Evolutionary conservation across 2,888 invertebrate genomes (phyloP).

Genomic region (Agrotis puta): DNA sequence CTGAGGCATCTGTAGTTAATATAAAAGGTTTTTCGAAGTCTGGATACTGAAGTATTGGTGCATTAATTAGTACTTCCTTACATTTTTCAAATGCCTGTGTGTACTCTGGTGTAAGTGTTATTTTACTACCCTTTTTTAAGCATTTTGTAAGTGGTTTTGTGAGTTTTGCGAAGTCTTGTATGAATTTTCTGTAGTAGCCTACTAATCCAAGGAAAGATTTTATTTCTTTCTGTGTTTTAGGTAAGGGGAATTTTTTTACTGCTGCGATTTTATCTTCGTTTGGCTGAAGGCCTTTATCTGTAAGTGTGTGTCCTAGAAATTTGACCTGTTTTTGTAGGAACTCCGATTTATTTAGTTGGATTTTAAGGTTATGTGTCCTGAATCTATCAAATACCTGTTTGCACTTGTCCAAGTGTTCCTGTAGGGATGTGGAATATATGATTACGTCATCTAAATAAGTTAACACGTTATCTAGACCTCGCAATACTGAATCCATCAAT

Average conservation of each 20-base stretch:
- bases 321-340: slow-evolving; percentile 53
- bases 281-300: slow-evolving; percentile 61
- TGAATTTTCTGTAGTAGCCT: background rate
- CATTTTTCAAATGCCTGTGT: background rate
- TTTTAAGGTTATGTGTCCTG: background rate
- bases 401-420: slow-evolving; percentile 62
- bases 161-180: background rate
- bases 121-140: background rate
- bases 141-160: background rate
- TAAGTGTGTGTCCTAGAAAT: slow-evolving; percentile 56
- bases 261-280: slow-evolving; percentile 66
- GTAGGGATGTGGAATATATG: slow-evolving; percentile 23
- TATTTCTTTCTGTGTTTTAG: slow-evolving; percentile 45
- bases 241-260: slow-evolving; percentile 60
- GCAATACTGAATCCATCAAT: background rate
- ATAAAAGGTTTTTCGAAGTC: slow-evolving; percentile 70
- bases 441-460: slow-evolving; percentile 33
- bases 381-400: slow-evolving; percentile 5
- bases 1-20: slow-evolving; percentile 66
- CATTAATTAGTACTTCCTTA: background rate
- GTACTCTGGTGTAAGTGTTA: background rate
- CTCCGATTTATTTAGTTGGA: slow-evolving; percentile 36
- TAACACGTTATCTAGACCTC: slow-evolving; percentile 1
- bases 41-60: slow-evolving; percentile 61
- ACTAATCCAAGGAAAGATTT: background rate